Percentiles rank a stretch among this genome's conserved stretches.
Evolutionary conservation across 2,888 invertebrate genomes (phyloP).

Genomic region (Sussaba pulchella): DNA sequence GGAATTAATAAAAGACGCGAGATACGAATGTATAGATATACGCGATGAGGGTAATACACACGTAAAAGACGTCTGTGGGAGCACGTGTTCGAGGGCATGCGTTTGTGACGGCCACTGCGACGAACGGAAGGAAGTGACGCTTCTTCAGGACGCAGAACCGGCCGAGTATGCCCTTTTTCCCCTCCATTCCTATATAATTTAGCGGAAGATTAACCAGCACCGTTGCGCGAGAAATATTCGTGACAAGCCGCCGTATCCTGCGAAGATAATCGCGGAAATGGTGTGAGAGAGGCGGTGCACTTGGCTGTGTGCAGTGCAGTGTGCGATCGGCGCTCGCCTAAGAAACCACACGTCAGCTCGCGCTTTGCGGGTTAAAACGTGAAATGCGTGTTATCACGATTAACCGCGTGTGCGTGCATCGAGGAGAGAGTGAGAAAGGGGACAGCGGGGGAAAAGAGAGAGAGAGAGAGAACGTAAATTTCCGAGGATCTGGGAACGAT

Average conservation of each 20-base stretch:
- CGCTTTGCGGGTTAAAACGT: conserved; percentile 52
- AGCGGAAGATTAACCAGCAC: conserved; percentile 64
- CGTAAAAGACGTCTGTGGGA: neutral
- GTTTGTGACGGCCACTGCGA: conserved; percentile 28
- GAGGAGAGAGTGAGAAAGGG: neutral
- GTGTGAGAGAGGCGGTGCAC: conserved; percentile 54
- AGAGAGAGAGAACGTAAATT: conserved; percentile 1
- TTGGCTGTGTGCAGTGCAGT: conserved; percentile 21
- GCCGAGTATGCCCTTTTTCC: conserved; percentile 42
- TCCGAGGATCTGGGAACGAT: conserved; percentile 51
- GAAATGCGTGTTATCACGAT: conserved; percentile 51
- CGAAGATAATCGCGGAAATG: conserved; percentile 60
- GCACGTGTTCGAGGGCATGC: conserved; percentile 10
- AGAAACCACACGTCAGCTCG: conserved; percentile 11
- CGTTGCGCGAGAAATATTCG: conserved; percentile 65
- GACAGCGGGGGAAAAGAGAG: neutral
- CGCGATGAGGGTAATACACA: neutral
- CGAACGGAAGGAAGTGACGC: conserved; percentile 45
- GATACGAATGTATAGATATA: conserved; percentile 14
- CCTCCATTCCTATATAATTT: conserved; percentile 62
- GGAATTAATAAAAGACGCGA: conserved; percentile 49
- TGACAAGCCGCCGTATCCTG: conserved; percentile 65
- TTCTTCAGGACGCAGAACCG: conserved; percentile 64
- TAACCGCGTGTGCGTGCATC: conserved; percentile 30
- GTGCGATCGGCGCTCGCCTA: neutral